These are phyloP conservation scores for Orbicella faveolata DNA, from an alignment of 64 coral and sea anemone genomes.

Conservation along the genomic window DNA sequence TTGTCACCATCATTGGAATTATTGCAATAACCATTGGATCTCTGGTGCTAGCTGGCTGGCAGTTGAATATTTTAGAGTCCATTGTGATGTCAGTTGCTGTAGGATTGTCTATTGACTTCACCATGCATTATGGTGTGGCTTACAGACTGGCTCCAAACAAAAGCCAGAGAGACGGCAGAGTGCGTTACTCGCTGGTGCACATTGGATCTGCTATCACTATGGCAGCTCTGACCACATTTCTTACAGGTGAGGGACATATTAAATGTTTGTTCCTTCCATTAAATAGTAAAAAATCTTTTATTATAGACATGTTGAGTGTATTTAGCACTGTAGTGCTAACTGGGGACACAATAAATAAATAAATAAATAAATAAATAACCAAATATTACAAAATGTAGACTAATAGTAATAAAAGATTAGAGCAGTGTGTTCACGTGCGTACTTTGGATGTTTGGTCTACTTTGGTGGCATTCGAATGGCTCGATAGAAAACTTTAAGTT, in stretches of 20 bases:
- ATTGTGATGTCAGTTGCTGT: slow-evolving; percentile 97
- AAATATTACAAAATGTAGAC: no score
- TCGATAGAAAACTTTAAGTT: no score
- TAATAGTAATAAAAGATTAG: no score
- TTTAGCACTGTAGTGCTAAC: no score
- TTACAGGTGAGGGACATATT: slow-evolving; percentile 66
- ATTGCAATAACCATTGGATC: slow-evolving; percentile 79
- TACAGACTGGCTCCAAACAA: slow-evolving; percentile 79
- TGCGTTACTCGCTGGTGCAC: slow-evolving; percentile 79
- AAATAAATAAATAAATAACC: no score
- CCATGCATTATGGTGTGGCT: slow-evolving; percentile 97
- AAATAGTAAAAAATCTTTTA: no score
- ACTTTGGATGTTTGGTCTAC: no score
- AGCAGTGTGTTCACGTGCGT: no score
- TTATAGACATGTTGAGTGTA: no score
- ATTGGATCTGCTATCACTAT: slow-evolving; percentile 96
- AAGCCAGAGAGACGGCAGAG: slow-evolving; percentile 56
- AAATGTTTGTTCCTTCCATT: no score
- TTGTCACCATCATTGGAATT: slow-evolving; percentile 92
- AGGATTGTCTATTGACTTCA: slow-evolving; percentile 94
- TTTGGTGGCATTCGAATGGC: no score
- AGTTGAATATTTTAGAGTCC: slow-evolving; percentile 94
- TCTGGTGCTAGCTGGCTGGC: slow-evolving; percentile 87
- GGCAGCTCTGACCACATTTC: slow-evolving; percentile 93
- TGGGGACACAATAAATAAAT: no score